Conservation (phyloP, 2,113 vertebrate species). For the Bufo gargarizans region DNA sequence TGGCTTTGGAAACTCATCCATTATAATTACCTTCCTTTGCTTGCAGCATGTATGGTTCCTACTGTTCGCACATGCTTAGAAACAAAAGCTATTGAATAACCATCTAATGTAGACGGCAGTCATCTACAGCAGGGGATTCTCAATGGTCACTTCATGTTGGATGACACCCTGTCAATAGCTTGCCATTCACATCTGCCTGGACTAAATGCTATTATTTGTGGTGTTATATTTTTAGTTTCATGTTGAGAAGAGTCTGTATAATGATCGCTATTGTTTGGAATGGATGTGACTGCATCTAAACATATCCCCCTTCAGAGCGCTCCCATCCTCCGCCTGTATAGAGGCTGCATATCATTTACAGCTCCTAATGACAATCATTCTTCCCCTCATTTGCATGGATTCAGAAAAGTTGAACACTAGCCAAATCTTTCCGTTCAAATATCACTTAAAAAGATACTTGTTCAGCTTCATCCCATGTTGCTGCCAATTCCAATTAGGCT, state of each 20-base stretch:
- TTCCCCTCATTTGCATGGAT: slow-evolving; percentile 54
- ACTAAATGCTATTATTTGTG: slow-evolving; percentile 39
- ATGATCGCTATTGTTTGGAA: slow-evolving; percentile 34
- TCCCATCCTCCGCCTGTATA: neutral
- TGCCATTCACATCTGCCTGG: slow-evolving; percentile 44
- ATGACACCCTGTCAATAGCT: slow-evolving; percentile 1
- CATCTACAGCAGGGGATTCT: neutral
- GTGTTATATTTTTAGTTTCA: slow-evolving; percentile 42
- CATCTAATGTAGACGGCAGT: neutral
- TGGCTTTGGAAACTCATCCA: neutral
- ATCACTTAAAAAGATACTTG: slow-evolving; percentile 53
- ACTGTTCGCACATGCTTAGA: neutral
- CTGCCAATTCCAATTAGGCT: slow-evolving; percentile 40
- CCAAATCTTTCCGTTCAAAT: slow-evolving; percentile 45
- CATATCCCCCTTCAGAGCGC: slow-evolving; percentile 26
- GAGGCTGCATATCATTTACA: slow-evolving; percentile 22
- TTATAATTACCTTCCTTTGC: neutral
- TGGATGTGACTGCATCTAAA: slow-evolving; percentile 45
- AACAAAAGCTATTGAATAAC: neutral
- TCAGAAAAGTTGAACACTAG: slow-evolving; percentile 49
- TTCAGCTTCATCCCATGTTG: slow-evolving; percentile 25
- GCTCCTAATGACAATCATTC: slow-evolving; percentile 56
- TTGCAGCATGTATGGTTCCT: neutral
- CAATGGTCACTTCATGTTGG: slow-evolving; percentile 26
- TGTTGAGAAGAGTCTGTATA: slow-evolving; percentile 27